Evolutionary conservation across 2,888 invertebrate species (phyloP).

Genomic region (Papilio elwesi): DNA sequence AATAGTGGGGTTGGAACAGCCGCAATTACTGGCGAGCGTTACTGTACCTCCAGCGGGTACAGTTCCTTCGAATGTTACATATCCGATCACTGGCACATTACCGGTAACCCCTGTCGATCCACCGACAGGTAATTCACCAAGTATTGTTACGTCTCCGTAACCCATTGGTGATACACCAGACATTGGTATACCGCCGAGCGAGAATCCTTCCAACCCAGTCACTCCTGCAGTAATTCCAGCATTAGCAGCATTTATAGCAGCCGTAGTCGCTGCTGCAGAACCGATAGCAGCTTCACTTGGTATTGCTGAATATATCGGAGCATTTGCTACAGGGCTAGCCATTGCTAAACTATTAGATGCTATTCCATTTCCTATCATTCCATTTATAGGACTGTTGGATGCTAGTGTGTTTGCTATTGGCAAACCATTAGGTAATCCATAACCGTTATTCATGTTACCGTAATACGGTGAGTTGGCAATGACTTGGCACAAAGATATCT

Average conservation of each 20-base stretch:
- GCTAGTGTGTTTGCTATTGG: constrained; percentile 31
- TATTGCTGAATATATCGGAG: constrained; percentile 25
- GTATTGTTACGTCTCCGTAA: constrained; percentile 63
- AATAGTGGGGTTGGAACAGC: constrained; percentile 50
- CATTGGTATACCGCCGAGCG: constrained; percentile 45
- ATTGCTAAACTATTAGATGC: constrained; percentile 42
- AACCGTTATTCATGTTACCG: constrained; percentile 21
- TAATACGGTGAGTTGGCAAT: constrained; percentile 37
- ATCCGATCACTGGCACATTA: constrained; percentile 73
- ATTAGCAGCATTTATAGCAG: constrained; percentile 42
- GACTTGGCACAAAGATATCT: constrained; percentile 37
- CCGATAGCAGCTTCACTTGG: constrained; percentile 40
- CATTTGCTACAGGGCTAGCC: constrained; percentile 24
- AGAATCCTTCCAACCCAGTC: constrained; percentile 43
- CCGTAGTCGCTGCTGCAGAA: constrained; percentile 33
- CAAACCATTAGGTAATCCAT: constrained; percentile 17
- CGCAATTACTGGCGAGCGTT: constrained; percentile 62
- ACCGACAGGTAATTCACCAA: constrained; percentile 67
- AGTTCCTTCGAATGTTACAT: constrained; percentile 71
- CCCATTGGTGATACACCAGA: constrained; percentile 50
- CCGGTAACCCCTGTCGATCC: constrained; percentile 66
- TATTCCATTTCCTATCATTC: constrained; percentile 16
- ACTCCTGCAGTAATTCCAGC: constrained; percentile 38
- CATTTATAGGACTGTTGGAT: constrained; percentile 39
- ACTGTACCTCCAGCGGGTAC: constrained; percentile 72